Base-by-base conservation (phyloP, 2,113 vertebrate genomes). In the Chunga burmeisteri region DNA sequence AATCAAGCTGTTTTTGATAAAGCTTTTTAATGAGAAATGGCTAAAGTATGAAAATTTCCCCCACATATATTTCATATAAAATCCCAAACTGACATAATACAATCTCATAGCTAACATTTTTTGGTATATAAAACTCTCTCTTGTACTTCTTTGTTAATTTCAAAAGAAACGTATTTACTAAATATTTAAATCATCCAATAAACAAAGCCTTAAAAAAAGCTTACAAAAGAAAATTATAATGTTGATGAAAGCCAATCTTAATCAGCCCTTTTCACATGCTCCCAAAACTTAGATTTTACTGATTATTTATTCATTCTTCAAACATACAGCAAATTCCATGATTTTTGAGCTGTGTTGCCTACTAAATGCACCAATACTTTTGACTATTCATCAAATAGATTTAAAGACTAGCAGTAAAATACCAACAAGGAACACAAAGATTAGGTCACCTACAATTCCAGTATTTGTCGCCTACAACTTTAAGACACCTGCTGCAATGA, bases 11-110 rank as follows among this genome's bases (percentile, higher is more conserved):
- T 73, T 93, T 86, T 89, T 96, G 84, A 96, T 92, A 93, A 96
- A 94, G 86, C 27, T 94, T 97, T 96, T 96, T 97, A 97, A 97
- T 97, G 93, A 96, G 91, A 93, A 97, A 96, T 95, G 86, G 83
- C 83, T 95, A 42, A 94, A 95, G 68, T 59, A 94, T 78, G 84
- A 96, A 94, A 55, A 78, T 86, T 93, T 59, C 3, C 29, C 32
- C 52, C 74, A 59, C 36, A 88, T 88, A 80, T 81, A 94, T 71
- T 81, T 88, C 83, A 77, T 49, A 84, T 52, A 85, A 97, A 97
- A 94, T 81, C 92, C 59, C 88, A 72, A 95, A 89, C 70, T 81
- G 73, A 80, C 49, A 81, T 36, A 86, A 82, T 40, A 61, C 77
- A 90, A 78, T 84, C 74, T 86, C 88, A 36, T 42, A 94, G 86